phyloP scores from a whole-genome alignment of 2,113 vertebrate genomes.

The Lophotis ruficrista region DNA sequence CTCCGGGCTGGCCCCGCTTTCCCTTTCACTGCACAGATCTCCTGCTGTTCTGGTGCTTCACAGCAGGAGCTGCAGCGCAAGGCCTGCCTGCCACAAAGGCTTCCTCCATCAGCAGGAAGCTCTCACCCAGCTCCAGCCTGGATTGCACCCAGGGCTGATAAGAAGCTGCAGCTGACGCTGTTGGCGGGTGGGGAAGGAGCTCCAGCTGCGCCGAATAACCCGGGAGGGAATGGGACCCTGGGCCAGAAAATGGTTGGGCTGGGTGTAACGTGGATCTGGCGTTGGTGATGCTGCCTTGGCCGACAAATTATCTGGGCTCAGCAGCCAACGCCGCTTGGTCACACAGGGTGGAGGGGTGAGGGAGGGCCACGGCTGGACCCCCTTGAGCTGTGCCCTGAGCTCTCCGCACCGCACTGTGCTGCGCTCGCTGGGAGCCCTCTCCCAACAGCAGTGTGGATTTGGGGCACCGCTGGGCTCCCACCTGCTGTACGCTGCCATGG shows the following conservation, averaged over 20 bases:
- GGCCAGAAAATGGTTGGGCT: neutral
- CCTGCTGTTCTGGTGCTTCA: neutral
- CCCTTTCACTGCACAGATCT: neutral
- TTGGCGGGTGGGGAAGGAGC: neutral
- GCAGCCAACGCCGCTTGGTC: neutral
- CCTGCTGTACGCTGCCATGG: no score
- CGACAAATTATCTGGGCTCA: neutral
- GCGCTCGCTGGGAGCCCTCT: fast-evolving
- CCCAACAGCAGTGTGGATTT: fast-evolving
- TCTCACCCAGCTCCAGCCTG: neutral
- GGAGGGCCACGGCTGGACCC: fast-evolving
- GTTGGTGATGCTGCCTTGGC: fast-evolving
- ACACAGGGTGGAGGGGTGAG: neutral
- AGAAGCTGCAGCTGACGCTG: constrained; percentile 64
- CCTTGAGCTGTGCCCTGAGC: neutral
- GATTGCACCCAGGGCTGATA: constrained; percentile 23
- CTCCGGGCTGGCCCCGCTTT: neutral
- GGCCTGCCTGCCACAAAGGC: neutral
- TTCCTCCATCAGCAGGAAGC: neutral
- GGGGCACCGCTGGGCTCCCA: fast-evolving
- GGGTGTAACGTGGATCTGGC: fast-evolving
- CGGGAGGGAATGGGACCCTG: neutral
- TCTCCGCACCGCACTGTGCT: fast-evolving
- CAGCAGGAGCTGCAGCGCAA: neutral
- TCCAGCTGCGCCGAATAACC: constrained; percentile 19